A percentile compares a stretch with the other conserved stretches of the same genome.
Conservation (phyloP, 1,140 invertebrate genomes). For the Papilio dardanus region DNA sequence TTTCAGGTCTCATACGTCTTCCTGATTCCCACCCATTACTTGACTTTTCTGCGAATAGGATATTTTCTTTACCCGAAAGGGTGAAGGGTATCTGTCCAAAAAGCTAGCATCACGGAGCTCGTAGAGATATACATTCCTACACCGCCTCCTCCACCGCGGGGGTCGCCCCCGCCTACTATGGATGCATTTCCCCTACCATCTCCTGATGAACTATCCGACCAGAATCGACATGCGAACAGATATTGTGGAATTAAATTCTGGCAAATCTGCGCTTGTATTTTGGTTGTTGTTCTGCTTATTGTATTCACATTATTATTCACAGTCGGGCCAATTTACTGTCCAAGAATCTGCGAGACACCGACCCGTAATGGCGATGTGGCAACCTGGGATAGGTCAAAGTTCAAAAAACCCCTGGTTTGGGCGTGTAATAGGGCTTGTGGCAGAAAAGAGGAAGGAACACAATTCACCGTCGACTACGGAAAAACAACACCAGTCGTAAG, state of each 20-base stretch:
- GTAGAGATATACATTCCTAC: neutral
- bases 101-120: neutral
- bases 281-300: neutral
- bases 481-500: neutral
- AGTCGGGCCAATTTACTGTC: too few species aligned
- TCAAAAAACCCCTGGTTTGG: slow-evolving; percentile 45
- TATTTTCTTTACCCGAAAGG: neutral
- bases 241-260: too few species aligned
- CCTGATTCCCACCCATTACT: neutral
- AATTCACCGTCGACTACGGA: slow-evolving; percentile 24
- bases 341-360: too few species aligned
- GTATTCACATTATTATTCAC: too few species aligned
- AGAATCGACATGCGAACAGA: neutral
- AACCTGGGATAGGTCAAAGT: slow-evolving; percentile 41
- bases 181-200: neutral
- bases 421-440: slow-evolving; percentile 41
- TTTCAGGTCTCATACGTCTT: neutral
- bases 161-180: neutral
- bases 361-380: slow-evolving; percentile 42
- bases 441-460: slow-evolving; percentile 40
- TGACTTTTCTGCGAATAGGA: neutral
- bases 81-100: neutral
- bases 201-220: neutral
- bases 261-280: too few species aligned
- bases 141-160: neutral